Base-by-base conservation (phyloP, 2,888 invertebrate genomes). In the Parascotia fuliginaria region DNA sequence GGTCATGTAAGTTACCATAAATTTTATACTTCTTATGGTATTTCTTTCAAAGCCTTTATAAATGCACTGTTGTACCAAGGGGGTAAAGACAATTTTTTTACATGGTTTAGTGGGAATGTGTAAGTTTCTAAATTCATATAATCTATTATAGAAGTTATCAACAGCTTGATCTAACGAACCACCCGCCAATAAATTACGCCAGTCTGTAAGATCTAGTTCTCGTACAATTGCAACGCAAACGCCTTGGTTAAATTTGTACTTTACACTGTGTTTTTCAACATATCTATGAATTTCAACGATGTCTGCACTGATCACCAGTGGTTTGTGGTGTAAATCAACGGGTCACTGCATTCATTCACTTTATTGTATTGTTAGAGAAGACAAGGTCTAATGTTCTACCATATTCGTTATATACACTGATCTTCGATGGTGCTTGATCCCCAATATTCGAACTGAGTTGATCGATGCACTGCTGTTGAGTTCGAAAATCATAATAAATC, bases 351-450 rank as follows among this genome's bases (percentile, higher is more conserved):
- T 24, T 42, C 28, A 0, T 0, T 14, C 2, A 42, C 27, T n/a
- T 13, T 14, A 33, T 9, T 1, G 4, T 7, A 7, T 1, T 39
- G 13, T 49, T 49, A 2, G 42, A 49, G 11, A 49, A 49, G 13
- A 42, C 32, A 12, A 49, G 12, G n/a, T 49, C 49, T 9, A 49
- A 27, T n/a, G n/a, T n/a, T n/a, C n/a, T n/a, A n/a, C n/a, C n/a
- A n/a, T n/a, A n/a, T n/a, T n/a, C n/a, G n/a, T n/a, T n/a, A n/a
- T n/a, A n/a, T n/a, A n/a, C n/a, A n/a, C n/a, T n/a, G n/a, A n/a
- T n/a, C n/a, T n/a, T n/a, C n/a, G n/a, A n/a, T n/a, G n/a, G n/a
- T n/a, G n/a, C n/a, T n/a, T n/a, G n/a, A n/a, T n/a, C n/a, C n/a
- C n/a, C n/a, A n/a, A n/a, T n/a, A n/a, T n/a, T n/a, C n/a, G n/a